These are phyloP conservation scores for Craniophora ligustri DNA, from an alignment of 2,888 invertebrate species.

Conservation along the genomic window DNA sequence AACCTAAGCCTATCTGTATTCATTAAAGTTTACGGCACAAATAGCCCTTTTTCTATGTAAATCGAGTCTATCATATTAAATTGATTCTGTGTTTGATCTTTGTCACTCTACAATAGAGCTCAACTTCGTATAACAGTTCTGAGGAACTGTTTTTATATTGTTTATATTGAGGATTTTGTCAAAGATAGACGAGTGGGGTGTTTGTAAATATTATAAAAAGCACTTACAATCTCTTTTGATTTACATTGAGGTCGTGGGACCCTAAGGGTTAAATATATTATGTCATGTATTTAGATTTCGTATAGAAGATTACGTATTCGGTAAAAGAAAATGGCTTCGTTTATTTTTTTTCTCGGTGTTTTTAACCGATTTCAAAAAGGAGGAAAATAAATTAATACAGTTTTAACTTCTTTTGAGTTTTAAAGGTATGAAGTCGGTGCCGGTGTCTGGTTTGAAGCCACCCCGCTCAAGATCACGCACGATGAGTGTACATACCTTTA, in stretches of 20 bases:
- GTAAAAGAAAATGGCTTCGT: background rate
- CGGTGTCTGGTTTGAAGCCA: too few relatives aligned
- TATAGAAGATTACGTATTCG: background rate
- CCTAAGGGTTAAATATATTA: constrained; percentile 7
- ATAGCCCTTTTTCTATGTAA: constrained; percentile 68
- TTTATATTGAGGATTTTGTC: too few relatives aligned
- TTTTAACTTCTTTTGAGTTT: too few relatives aligned
- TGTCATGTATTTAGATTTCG: constrained; percentile 3
- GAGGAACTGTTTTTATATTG: too few relatives aligned
- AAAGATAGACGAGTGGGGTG: constrained; percentile 18
- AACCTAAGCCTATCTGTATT: constrained; percentile 42
- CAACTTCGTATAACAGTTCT: too few relatives aligned
- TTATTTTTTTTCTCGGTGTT: background rate
- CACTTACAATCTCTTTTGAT: constrained; percentile 7
- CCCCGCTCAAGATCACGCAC: too few relatives aligned
- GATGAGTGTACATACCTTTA: too few relatives aligned
- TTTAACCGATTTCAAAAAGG: too few relatives aligned
- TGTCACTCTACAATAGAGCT: constrained; percentile 16
- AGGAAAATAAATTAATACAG: too few relatives aligned
- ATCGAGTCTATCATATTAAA: constrained; percentile 59
- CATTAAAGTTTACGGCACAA: constrained; percentile 63
- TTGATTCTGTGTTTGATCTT: constrained; percentile 24
- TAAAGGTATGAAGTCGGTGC: too few relatives aligned
- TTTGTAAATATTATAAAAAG: constrained; percentile 21
- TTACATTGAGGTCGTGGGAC: constrained; percentile 8